Percentiles rank a stretch among this genome's conserved stretches.
phyloP scores from a whole-genome alignment of 1,140 invertebrate genomes.

The Lutraria rhynchaena region DNA sequence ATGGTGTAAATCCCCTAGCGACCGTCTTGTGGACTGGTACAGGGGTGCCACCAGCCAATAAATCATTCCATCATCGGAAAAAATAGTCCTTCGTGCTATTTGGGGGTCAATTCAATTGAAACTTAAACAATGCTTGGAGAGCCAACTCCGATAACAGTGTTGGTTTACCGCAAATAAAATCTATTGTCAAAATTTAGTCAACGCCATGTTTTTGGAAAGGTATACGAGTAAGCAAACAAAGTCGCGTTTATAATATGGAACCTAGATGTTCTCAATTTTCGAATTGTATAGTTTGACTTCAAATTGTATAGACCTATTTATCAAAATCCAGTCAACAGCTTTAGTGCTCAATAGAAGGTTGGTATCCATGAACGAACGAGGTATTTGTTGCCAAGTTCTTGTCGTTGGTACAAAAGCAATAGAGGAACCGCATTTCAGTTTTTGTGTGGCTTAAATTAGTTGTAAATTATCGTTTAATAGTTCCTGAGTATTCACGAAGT shows the following conservation, averaged over 20 bases:
- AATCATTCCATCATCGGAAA: constrained; percentile 52
- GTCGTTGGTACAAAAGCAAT: constrained; percentile 27
- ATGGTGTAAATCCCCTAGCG: neutral
- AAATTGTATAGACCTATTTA: constrained; percentile 14
- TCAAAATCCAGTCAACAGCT: constrained; percentile 34
- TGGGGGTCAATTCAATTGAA: constrained; percentile 54
- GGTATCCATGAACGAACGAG: constrained; percentile 15
- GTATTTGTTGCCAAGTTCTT: constrained; percentile 51
- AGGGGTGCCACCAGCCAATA: constrained; percentile 37
- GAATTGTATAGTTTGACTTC: constrained; percentile 27
- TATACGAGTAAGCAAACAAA: constrained; percentile 39
- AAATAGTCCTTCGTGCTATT: constrained; percentile 51
- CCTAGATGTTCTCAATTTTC: constrained; percentile 42
- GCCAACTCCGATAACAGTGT: constrained; percentile 51
- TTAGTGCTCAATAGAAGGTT: neutral
- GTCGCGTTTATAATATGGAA: constrained; percentile 22
- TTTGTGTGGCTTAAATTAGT: constrained; percentile 47
- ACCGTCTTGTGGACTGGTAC: constrained; percentile 1
- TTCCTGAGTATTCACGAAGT: too few species aligned
- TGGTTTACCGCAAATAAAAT: constrained; percentile 28
- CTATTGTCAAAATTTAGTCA: constrained; percentile 10
- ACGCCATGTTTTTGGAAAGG: constrained; percentile 2
- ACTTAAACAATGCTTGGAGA: constrained; percentile 40
- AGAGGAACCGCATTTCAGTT: constrained; percentile 11
- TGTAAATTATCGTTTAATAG: constrained; percentile 39